Evolutionary conservation across 2,888 invertebrate species (phyloP), one percentile per base, ranked within the genome.

Genomic region (Cryptophagus acutangulus): DNA sequence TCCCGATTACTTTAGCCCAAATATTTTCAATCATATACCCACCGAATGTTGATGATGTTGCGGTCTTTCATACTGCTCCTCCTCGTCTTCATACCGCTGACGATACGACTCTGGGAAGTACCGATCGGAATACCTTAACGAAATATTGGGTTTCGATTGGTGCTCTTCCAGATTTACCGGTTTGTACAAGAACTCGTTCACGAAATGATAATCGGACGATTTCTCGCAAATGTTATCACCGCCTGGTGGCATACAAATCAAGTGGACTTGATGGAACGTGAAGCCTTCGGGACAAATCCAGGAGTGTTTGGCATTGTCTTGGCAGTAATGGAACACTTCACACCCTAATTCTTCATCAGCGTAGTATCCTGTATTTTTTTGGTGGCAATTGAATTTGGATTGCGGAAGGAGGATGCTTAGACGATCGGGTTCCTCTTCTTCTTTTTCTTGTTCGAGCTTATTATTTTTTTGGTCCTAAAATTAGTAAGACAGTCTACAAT

Each of bases 221-320:
- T 87, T 87, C 57, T 86, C 82, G 72, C 92, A 93, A 59, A 84
- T 89, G 70, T 87, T 91, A 60, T 92, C 92, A 42, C 83, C 83
- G 16, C 84, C 84, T 2, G 90, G 89, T 2, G 91, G 91, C 87
- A 92, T 91, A 71, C 92, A 93, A 66, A 92, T 92, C 47, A 93
- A 71, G 64, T 93, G 92, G 68, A 85, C 85, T 76, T 87, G 87
- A 59, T 88, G 87, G 79, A 88, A 88, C 34, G 82, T 81, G 65
- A 92, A 91, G 39, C 90, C 90, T 58, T 90, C 88, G 0, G 92
- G 92, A 58, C 92, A 93, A 58, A 92, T 84, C 91, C 92, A 93
- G 2, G 91, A 91, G 69, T 92, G 91, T 60, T 83, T 84, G 25
- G 86, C 86, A 55, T 83, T 87, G 55, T 89, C 91, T 63, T 91